Percentiles rank a stretch among this genome's conserved stretches.
Evolutionary conservation across 2,797 vertebrate species (phyloP).

Genomic region (Dermochelys coriacea): DNA sequence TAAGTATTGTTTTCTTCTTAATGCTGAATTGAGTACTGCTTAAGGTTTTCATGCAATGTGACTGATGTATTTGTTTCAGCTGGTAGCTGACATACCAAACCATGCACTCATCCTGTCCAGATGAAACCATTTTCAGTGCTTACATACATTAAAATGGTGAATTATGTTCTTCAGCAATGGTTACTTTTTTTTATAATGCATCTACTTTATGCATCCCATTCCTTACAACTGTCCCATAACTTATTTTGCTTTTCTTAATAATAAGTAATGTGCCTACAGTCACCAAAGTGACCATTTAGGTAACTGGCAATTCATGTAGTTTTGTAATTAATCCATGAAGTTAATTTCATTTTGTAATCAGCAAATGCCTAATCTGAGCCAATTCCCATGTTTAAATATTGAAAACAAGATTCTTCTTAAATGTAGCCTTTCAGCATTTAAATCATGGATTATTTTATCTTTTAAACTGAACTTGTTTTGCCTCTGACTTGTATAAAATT

Average conservation of each 20-base stretch:
- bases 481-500: not conserved
- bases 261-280: not conserved
- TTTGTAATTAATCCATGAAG: not conserved
- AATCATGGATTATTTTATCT: not conserved
- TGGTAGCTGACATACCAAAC: not conserved
- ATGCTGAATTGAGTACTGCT: not conserved
- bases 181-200: not conserved
- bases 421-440: not conserved
- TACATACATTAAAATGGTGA: not conserved
- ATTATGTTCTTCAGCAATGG: not conserved
- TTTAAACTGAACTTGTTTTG: not conserved
- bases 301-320: not conserved
- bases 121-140: not conserved
- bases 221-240: not conserved
- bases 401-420: not conserved
- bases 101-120: not conserved
- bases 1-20: not conserved
- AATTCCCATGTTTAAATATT: not conserved
- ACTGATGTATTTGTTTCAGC: not conserved
- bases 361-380: not conserved
- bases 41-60: not conserved
- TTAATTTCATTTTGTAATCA: slow-evolving; percentile 10
- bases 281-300: not conserved
- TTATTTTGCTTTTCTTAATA: not conserved
- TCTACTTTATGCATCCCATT: not conserved